phyloP scores from a whole-genome alignment of 1,140 invertebrate genomes.

The Aphaenogaster rudis region DNA sequence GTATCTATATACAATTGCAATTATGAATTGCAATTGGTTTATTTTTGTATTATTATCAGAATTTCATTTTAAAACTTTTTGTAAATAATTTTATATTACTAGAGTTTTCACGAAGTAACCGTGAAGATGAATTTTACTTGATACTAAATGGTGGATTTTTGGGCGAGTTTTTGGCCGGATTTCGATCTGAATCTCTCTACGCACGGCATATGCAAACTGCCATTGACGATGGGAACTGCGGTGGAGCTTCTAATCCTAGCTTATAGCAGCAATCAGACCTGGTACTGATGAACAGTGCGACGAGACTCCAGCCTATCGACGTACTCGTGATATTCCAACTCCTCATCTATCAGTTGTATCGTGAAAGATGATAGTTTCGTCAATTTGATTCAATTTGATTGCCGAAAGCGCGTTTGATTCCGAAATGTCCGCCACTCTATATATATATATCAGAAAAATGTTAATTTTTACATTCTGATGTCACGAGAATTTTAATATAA shows the following conservation, averaged over 20 bases:
- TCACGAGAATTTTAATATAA: neutral
- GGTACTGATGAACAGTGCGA: slow-evolving; percentile 64
- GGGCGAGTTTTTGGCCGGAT: neutral
- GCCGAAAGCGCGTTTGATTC: slow-evolving; percentile 16
- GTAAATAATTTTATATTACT: neutral
- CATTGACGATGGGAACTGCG: neutral
- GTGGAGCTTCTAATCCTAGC: slow-evolving; percentile 71
- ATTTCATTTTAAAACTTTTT: neutral
- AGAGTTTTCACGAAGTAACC: neutral
- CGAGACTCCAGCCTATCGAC: slow-evolving; percentile 44
- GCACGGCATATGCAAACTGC: neutral
- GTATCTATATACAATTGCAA: neutral
- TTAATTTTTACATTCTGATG: neutral
- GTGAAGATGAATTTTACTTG: neutral
- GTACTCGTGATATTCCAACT: slow-evolving; percentile 61
- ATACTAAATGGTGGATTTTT: neutral
- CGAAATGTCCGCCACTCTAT: neutral
- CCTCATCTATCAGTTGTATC: neutral
- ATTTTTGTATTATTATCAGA: neutral
- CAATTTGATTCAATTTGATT: neutral
- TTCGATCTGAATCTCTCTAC: neutral
- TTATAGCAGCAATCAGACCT: slow-evolving; percentile 75
- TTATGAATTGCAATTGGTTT: neutral
- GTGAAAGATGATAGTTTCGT: slow-evolving; percentile 50
- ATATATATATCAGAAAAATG: neutral